These are phyloP conservation scores for Micrasema longulum DNA, from an alignment of 1,140 invertebrate genomes.

Conservation along the genomic window DNA sequence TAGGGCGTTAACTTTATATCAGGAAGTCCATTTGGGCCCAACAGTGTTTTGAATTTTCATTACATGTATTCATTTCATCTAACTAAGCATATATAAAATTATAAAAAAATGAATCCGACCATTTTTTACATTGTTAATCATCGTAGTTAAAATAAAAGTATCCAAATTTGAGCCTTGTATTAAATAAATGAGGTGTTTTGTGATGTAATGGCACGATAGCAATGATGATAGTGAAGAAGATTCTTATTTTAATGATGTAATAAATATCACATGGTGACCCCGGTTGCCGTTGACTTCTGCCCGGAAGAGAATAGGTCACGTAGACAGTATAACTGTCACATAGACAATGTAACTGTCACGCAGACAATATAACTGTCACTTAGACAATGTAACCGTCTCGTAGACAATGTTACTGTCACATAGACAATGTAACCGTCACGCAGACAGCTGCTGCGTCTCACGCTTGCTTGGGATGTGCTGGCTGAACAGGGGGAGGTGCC, in stretches of 20 bases:
- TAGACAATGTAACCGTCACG: too few relatives aligned
- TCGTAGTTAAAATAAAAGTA: neutral
- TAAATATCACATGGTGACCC: constrained; percentile 33
- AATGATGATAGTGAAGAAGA: constrained; percentile 22
- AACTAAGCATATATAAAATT: constrained; percentile 32
- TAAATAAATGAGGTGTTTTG: constrained; percentile 4
- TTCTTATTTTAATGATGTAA: constrained; percentile 18
- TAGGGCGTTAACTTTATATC: too few relatives aligned
- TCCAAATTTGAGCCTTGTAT: constrained; percentile 20
- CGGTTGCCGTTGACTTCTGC: constrained; percentile 2
- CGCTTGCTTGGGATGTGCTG: constrained; percentile 75
- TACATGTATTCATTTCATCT: constrained; percentile 2
- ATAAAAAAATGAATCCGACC: constrained; percentile 28
- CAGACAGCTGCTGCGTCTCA: constrained; percentile 61
- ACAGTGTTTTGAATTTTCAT: too few relatives aligned
- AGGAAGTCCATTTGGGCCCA: too few relatives aligned
- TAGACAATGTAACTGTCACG: too few relatives aligned
- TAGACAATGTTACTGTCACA: too few relatives aligned
- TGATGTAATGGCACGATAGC: neutral
- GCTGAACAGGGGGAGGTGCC: constrained; percentile 68
- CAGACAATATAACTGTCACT: too few relatives aligned
- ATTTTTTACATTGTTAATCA: constrained; percentile 23
- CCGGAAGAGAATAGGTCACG: too few relatives aligned
- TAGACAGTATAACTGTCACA: too few relatives aligned
- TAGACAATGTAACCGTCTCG: too few relatives aligned